Percentiles rank a stretch among this genome's conserved stretches.
These are phyloP conservation scores for Drosophila truncata DNA, from an alignment of 1,140 invertebrate species.

Conservation along the genomic window DNA sequence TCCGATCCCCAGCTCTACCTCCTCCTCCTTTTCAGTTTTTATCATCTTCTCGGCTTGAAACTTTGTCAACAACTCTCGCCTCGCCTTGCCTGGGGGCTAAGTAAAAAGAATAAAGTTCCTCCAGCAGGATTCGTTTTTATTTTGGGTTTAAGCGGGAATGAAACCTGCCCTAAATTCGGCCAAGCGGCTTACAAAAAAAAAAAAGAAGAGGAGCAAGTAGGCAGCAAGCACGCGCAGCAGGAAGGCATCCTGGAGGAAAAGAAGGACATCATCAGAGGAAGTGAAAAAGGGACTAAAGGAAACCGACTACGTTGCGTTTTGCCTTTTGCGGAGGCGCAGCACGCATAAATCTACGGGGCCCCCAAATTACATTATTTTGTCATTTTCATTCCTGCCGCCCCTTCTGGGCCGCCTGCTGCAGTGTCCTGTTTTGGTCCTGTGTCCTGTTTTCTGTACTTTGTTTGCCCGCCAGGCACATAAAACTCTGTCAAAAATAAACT, in stretches of 20 bases:
- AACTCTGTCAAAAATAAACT: constrained; percentile 82
- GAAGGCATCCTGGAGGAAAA: constrained; percentile 30
- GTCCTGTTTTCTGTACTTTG: constrained; percentile 26
- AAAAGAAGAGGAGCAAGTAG: constrained; percentile 30
- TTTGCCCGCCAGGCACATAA: constrained; percentile 71
- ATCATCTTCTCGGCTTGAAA: constrained; percentile 40
- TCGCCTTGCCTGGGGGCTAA: constrained; percentile 26
- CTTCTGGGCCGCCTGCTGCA: constrained; percentile 42
- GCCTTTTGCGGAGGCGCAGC: constrained; percentile 62
- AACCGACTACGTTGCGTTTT: constrained; percentile 76
- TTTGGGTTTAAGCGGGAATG: constrained; percentile 47
- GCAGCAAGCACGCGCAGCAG: constrained; percentile 52
- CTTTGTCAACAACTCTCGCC: constrained; percentile 51
- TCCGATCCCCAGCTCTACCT: constrained; percentile 11
- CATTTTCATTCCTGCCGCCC: constrained; percentile 55
- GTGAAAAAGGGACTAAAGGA: constrained; percentile 40
- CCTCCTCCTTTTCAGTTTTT: not conserved
- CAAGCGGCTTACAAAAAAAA: constrained; percentile 70
- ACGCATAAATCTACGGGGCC: constrained; percentile 79
- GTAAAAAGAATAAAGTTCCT: constrained; percentile 33
- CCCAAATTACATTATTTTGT: constrained; percentile 85
- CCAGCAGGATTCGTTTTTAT: constrained; percentile 46
- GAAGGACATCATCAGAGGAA: not conserved
- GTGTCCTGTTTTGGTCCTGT: constrained; percentile 47
- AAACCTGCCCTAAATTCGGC: constrained; percentile 81